Base-by-base conservation (phyloP, 2,888 invertebrate species). In the Drosophila aldrichi region DNA sequence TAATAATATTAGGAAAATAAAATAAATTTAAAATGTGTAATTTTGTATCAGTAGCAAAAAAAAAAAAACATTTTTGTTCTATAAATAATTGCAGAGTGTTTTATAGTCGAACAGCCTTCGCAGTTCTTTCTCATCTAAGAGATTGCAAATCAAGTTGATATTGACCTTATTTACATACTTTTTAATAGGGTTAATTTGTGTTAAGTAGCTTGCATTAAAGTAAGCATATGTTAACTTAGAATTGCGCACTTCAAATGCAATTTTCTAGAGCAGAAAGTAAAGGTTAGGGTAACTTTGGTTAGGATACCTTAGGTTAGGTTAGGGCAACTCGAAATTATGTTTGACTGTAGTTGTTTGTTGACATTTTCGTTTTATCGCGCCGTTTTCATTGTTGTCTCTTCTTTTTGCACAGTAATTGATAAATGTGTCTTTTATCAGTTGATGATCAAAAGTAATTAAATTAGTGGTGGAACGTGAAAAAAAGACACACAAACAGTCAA, bases 391-490 rank as follows among this genome's bases (percentile, higher is more conserved):
- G 54, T 70, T 67, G 61, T 63, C 58, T 59, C 63, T 70, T 81
- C n/a, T 84, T 85, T 89, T 88, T 51, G 85, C 89, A 80, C 70
- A 81, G 72, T 89, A 88, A 87, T 88, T 89, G 86, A 87, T 85
- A 89, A 88, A 89, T 89, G 70, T 61, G 56, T 70, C 62, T 61
- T 72, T 83, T 83, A 81, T 85, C 89, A 77, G 77, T 64, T 76
- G 76, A 67, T 87, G 89, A 87, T 88, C 87, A 70, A 69, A 51
- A 79, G 88, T 81, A 82, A 89, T 88, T 85, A 82, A 81, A 77
- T 54, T 76, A 60, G 73, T 63, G 61, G 73, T 63, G 61, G 48
- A 68, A 73, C 72, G 54, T 81, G 61, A 67, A 52, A 51, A 36
- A 48, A 62, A 67, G 48, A 52, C 67, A n/a, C n/a, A n/a, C 63